phyloP scores from a whole-genome alignment of 1,140 invertebrate species.

The Drosophila arawakana region DNA sequence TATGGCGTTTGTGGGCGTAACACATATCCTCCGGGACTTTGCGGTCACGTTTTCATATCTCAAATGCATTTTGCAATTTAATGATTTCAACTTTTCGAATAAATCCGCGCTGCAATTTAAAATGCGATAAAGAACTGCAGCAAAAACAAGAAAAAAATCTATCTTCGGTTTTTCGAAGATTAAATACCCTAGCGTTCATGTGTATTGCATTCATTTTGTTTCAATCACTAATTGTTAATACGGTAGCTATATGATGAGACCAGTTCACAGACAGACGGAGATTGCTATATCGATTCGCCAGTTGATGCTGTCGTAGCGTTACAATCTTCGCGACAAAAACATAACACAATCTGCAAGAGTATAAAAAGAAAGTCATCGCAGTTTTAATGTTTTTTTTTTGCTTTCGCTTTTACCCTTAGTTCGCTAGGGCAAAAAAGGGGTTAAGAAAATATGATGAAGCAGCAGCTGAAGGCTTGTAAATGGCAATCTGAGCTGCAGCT shows the following conservation, averaged over 20 bases:
- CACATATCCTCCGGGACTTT: conserved; percentile 11
- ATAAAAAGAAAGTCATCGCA: neutral
- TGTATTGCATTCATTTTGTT: too few species aligned
- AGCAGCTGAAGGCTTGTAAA: neutral
- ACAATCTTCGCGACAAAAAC: neutral
- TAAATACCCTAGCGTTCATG: too few species aligned
- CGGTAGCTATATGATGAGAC: too few species aligned
- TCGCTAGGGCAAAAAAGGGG: neutral
- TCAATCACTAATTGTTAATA: too few species aligned
- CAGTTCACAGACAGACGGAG: too few species aligned
- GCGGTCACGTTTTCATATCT: conserved; percentile 27
- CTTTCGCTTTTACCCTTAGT: conserved; percentile 23
- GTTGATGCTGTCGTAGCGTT: too few species aligned
- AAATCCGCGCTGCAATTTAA: conserved; percentile 32
- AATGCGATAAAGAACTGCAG: neutral
- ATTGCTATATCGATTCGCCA: too few species aligned
- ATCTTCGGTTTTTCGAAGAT: too few species aligned
- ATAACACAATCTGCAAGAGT: neutral
- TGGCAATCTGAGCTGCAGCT: conserved; percentile 26
- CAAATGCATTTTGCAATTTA: conserved; percentile 49
- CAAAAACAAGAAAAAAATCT: neutral
- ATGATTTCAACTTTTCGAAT: conserved; percentile 29
- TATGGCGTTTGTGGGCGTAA: neutral
- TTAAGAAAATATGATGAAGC: neutral
- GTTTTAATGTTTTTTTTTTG: conserved; percentile 17